phyloP scores from a whole-genome alignment of 92 coral and sea anemone species.

The Meandrina meandrites region DNA sequence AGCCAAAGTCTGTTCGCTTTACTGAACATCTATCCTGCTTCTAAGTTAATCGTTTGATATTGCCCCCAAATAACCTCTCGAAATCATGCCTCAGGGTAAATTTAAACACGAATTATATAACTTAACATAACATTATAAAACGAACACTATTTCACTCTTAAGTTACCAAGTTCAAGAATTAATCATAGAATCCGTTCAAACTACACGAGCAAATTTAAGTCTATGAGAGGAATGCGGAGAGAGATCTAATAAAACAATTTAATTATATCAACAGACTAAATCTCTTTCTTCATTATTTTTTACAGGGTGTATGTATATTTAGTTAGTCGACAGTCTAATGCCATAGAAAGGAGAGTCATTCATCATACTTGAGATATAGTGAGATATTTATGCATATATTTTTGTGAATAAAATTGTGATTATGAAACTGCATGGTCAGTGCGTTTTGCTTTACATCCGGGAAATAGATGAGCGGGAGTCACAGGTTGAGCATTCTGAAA shows the following conservation, averaged over 20 bases:
- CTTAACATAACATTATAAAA: neutral
- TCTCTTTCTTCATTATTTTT: neutral
- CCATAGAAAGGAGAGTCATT: slow-evolving; percentile 16
- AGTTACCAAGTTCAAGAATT: neutral
- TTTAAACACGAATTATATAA: neutral
- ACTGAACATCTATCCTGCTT: too few relatives aligned
- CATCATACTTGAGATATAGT: slow-evolving; percentile 23
- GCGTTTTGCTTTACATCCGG: too few relatives aligned
- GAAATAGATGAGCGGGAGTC: too few relatives aligned
- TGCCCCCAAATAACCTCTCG: neutral
- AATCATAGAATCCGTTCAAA: neutral
- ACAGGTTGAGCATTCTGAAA: too few relatives aligned
- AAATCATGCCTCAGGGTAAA: neutral
- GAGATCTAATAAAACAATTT: slow-evolving; percentile 12
- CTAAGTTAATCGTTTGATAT: too few relatives aligned
- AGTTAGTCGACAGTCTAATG: slow-evolving; percentile 9
- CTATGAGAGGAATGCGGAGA: neutral
- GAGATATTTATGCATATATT: slow-evolving; percentile 41
- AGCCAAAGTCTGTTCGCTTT: too few relatives aligned
- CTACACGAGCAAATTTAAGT: neutral
- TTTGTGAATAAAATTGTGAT: slow-evolving; percentile 38
- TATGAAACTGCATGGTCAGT: neutral
- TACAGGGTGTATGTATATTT: slow-evolving; percentile 30
- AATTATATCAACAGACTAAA: neutral
- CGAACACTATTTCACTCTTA: neutral